Evolutionary conservation across 1,140 invertebrate species (phyloP).

Genomic region (Drosophila punjabiensis): DNA sequence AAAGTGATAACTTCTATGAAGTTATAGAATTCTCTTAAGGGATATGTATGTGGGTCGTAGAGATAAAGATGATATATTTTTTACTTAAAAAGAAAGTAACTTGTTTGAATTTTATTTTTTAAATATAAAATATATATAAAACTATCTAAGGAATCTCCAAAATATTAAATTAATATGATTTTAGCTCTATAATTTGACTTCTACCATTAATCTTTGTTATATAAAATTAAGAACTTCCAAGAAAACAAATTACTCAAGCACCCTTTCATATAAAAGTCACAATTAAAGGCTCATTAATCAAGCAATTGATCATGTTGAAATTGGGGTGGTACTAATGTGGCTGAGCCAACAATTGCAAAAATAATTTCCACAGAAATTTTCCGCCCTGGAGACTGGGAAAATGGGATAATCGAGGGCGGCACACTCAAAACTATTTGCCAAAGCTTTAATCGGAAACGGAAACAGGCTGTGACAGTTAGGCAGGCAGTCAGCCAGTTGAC

Average conservation of each 20-base stretch:
- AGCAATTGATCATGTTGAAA: slow-evolving; percentile 44
- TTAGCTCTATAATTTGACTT: background rate
- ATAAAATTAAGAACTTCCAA: slow-evolving; percentile 25
- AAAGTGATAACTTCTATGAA: background rate
- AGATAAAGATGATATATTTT: background rate
- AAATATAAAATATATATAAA: too few relatives aligned
- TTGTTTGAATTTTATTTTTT: too few relatives aligned
- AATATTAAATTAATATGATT: background rate
- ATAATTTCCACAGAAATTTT: slow-evolving; percentile 66
- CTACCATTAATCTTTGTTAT: background rate
- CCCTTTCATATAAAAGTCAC: slow-evolving; percentile 44
- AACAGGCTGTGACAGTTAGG: slow-evolving; percentile 76
- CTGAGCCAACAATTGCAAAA: slow-evolving; percentile 64
- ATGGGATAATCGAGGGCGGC: slow-evolving; percentile 10
- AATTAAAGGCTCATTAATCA: slow-evolving; percentile 78
- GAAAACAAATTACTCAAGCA: background rate
- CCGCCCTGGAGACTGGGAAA: slow-evolving; percentile 10
- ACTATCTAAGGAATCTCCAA: too few relatives aligned
- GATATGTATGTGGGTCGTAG: background rate
- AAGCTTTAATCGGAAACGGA: slow-evolving; percentile 82
- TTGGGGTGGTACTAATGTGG: slow-evolving; percentile 16
- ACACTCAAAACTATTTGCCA: slow-evolving; percentile 77
- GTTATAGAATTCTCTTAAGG: background rate
- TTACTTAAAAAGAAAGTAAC: background rate
- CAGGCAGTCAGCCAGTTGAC: slow-evolving; percentile 75